Percentiles rank a stretch among this genome's conserved stretches.
Conservation (phyloP, 1,140 invertebrate species). For the Drosophila arawakana region DNA sequence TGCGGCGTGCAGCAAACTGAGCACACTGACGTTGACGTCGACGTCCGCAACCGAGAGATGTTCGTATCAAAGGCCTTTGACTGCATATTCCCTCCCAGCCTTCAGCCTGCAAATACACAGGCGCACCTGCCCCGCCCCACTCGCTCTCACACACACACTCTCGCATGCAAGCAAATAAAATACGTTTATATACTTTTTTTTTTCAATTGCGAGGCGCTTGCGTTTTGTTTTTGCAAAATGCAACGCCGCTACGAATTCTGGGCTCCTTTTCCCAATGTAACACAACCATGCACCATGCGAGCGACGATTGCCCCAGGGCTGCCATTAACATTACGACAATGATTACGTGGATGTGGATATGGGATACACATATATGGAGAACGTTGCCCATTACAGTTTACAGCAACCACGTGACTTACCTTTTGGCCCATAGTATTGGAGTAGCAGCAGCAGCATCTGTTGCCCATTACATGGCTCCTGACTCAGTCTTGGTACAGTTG, state of each 20-base stretch:
- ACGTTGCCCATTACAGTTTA: conserved; percentile 37
- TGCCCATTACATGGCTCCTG: conserved; percentile 14
- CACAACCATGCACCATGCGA: conserved; percentile 84
- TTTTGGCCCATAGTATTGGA: neutral
- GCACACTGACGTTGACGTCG: conserved; percentile 53
- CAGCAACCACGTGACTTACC: conserved; percentile 26
- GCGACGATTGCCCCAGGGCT: conserved; percentile 71
- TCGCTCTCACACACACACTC: conserved; percentile 31
- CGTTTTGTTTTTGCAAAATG: conserved; percentile 54
- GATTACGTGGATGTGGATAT: conserved; percentile 46
- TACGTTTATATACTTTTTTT: conserved; percentile 19
- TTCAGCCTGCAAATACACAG: conserved; percentile 38
- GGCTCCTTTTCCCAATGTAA: conserved; percentile 84
- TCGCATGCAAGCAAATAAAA: conserved; percentile 15
- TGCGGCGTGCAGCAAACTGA: conserved; percentile 69
- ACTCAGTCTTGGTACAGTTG: neutral
- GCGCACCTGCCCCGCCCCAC: conserved; percentile 70
- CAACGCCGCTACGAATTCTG: conserved; percentile 79
- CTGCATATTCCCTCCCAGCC: conserved; percentile 53
- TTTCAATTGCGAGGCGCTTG: conserved; percentile 19
- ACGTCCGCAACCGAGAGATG: conserved; percentile 23
- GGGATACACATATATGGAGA: neutral
- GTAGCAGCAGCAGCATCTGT: conserved; percentile 10
- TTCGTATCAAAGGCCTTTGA: conserved; percentile 38
- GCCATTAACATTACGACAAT: conserved; percentile 65